Base-by-base conservation (phyloP, 2,113 vertebrate species). In the Tragelaphus imberbis region DNA sequence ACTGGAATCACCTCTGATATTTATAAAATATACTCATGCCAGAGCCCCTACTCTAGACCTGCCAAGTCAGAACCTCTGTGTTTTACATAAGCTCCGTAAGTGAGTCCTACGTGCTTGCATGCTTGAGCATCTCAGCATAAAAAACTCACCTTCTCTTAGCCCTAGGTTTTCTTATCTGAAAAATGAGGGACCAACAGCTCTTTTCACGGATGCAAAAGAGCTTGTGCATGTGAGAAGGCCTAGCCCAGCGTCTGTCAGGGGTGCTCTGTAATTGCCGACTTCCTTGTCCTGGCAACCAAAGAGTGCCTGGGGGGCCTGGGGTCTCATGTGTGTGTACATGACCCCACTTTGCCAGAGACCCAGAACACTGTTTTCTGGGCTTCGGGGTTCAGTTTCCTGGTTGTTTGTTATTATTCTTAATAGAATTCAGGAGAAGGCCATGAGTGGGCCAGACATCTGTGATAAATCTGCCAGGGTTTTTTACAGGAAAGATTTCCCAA, bases 391-490 rank as follows among this genome's bases (percentile, higher is more conserved):
- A n/a, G 94, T 98, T 98, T 91, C 55, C 92, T 97, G 96, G 97
- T 98, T 96, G 95, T 95, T 98, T 98, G 90, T 93, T 98, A 98
- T 98, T 98, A 95, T 96, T 98, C 95, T 97, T 94, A 98, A 96
- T 47, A 95, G 81, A 98, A 96, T 97, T 96, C 92, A 98, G 97
- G 93, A 97, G 95, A 97, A 90, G 91, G 55, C 86, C 59, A n/a
- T 9, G 61, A 96, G 56, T 77, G 68, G 95, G 98, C 90, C 68
- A 98, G 96, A 87, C 94, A 92, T 98, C 98, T 98, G 96, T 97
- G 97, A 98, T 97, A 97, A 98, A 87, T 92, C 95, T 97, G 95
- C 88, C 94, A 90, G 81, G 47, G 84, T 92, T 25, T 25, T 82
- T 63, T 97, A 94, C 84, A 98, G 98, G 94, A 98, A 98, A 97